Base-by-base conservation (phyloP, 2,888 invertebrate genomes). In the Nomada hirtipes region DNA sequence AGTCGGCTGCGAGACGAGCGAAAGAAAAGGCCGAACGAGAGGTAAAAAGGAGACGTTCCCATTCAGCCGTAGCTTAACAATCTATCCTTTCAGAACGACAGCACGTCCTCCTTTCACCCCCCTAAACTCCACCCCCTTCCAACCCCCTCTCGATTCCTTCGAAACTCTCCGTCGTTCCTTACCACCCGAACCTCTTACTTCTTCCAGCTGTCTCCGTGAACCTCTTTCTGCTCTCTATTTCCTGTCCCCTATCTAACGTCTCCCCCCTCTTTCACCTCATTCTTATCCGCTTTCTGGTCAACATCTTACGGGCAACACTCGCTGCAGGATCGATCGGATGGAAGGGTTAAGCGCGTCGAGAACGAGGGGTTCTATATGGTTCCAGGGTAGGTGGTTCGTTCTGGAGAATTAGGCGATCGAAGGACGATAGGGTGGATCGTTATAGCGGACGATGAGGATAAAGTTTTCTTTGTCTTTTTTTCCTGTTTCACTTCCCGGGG, bases 21-120 rank as follows among this genome's bases (percentile, higher is more conserved):
- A 87, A 90, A 89, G 87, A 88, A 89, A 89, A 85, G 88, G 76
- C 86, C 87, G 87, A 87, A 86, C 87, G 83, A 87, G 88, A 88
- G 89, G 85, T 85, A 89, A 90, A 90, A 89, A 87, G 85, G 83
- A 88, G 89, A 89, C 86, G 88, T 87, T 78, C 86, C 90, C 86
- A 91, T 91, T 91, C 91, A 91, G 81, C 86, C 86, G 86, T 88
- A 86, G 88, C 91, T 91, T 90, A 90, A 91, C 91, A 91, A 91
- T 91, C 91, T 89, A 89, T 91, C 90, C 88, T 91, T 91, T 91
- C 89, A 90, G 85, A 85, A 84, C 87, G 90, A 90, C 87, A 89
- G 88, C 82, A 79, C 88, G 76, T 86, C 76, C 85, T 83, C 81
- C 80, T 76, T 81, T 76, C 79, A 47, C 75, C 65, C 0, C 36